These are phyloP conservation scores for Protonemura montana DNA, from an alignment of 2,888 invertebrate species.

Conservation along the genomic window DNA sequence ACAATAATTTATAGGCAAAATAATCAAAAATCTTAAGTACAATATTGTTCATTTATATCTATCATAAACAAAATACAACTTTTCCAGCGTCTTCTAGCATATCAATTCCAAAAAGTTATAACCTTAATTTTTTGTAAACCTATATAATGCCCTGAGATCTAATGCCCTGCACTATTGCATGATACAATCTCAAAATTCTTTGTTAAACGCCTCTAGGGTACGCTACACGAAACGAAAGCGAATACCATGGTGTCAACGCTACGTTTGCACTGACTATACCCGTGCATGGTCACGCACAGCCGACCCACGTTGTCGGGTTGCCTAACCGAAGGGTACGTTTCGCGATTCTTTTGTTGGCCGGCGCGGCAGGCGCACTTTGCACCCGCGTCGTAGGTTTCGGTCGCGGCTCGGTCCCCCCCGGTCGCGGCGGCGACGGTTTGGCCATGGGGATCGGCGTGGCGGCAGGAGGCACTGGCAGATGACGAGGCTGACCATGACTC, in stretches of 20 bases:
- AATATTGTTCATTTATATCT: background rate
- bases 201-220: background rate
- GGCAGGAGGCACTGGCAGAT: background rate
- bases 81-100: background rate
- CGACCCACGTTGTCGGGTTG: background rate
- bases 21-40: background rate
- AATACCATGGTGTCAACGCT: background rate
- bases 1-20: background rate
- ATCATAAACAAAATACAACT: background rate
- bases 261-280: background rate
- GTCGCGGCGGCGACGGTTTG: background rate
- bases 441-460: background rate
- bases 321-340: slow-evolving; percentile 12
- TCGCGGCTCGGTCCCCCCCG: background rate
- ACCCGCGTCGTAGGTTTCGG: slow-evolving; percentile 8
- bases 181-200: background rate
- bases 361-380: background rate
- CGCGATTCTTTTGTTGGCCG: background rate
- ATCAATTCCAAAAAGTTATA: background rate
- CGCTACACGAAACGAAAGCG: background rate
- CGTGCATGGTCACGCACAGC: background rate
- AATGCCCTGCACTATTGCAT: background rate
- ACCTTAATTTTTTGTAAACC: background rate
- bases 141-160: background rate
- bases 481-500: slow-evolving; percentile 1